Conservation (phyloP, 2,113 vertebrate genomes). For the Neopipo cinnamomea region DNA sequence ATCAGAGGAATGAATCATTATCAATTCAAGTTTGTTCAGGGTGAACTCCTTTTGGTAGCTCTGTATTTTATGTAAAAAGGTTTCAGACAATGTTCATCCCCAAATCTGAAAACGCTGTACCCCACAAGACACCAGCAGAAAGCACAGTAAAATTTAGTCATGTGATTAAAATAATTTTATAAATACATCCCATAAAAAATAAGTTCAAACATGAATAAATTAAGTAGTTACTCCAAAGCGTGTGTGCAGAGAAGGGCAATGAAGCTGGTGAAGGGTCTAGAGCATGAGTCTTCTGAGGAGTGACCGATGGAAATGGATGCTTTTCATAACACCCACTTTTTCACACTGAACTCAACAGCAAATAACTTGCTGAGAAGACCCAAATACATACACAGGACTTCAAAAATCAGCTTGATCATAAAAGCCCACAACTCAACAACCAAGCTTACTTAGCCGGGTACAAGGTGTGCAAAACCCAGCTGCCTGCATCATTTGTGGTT, state of each 20-base stretch:
- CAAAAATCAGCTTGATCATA: neutral
- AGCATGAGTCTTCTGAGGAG: neutral
- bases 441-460: neutral
- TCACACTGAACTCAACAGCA: neutral
- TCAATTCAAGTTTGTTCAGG: neutral
- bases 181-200: neutral
- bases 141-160: neutral
- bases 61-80: neutral
- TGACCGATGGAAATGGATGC: neutral
- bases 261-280: neutral
- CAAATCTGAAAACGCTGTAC: neutral
- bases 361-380: neutral
- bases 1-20: neutral
- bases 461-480: neutral
- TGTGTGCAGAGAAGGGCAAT: neutral
- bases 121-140: neutral
- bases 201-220: neutral
- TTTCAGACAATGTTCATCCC: neutral
- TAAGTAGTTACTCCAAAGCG: neutral
- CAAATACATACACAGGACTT: fast-evolving
- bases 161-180: neutral
- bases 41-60: neutral
- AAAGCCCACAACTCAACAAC: neutral
- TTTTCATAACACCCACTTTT: neutral
- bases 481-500: neutral